Evolutionary conservation across 2,888 invertebrate species (phyloP), one percentile per base, ranked within the genome.

Genomic region (Orthosia incerta): DNA sequence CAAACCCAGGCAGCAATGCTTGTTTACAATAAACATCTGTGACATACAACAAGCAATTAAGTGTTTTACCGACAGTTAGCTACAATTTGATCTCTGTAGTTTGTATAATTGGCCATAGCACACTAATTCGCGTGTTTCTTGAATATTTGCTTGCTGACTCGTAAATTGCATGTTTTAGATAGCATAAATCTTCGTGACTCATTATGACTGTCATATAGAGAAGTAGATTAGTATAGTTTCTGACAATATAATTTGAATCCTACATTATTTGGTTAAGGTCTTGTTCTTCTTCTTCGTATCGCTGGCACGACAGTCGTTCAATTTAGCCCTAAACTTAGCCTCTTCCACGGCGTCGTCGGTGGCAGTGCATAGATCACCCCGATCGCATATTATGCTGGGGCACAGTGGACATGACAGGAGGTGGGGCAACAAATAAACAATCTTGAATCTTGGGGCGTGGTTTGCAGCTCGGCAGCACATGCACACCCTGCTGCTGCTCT

Each of bases 1-100:
- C 75, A 61, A 51, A 62, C 16, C 45, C 74, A 70, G 23, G 56
- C 16, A 31, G 26, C 46, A 69, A 74, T 16, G 50, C 51, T 48
- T 56, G 76, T 79, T 71, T 57, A 71, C 31, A 56, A 50, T 16
- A 73, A 79, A 79, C 72, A 73, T 76, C 70, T 77, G 66, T 61
- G 71, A 67, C 61, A 74, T 66, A 70, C 65, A 45, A 51, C 65
- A 48, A 55, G 53, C 61, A 70, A 82, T 73, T 73, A 77, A 55
- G 23, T 64, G 16, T 53, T 62, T n/a, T 60, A 69, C 72, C 16
- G 56, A 78, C 74, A 71, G 57, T 59, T 62, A 81, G 76, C 59
- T 73, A 81, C 26, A 60, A 55, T 68, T 76, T 69, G 59, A 73
- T 73, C 11, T 60, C 46, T 51, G 26, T 62, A 63, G 67, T 63